A percentile compares a stretch with the other conserved stretches of the same genome.
These are phyloP conservation scores for Dryas iulia DNA, from an alignment of 1,140 invertebrate species.

Conservation along the genomic window DNA sequence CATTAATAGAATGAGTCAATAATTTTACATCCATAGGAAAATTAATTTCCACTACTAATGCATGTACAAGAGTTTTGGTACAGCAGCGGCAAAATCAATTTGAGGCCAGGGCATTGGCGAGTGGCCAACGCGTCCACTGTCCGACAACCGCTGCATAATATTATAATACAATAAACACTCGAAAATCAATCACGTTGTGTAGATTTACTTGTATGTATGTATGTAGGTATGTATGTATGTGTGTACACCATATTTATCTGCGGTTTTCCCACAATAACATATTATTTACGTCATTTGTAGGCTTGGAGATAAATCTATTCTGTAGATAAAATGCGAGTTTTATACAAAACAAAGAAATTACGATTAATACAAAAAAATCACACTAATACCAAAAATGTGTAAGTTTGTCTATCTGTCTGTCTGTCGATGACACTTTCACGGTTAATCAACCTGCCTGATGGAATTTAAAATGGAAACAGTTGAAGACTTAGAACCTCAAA, in stretches of 20 bases:
- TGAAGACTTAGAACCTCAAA: too few relatives aligned
- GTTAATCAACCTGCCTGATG: too few relatives aligned
- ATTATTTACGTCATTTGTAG: background rate
- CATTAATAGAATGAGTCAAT: slow-evolving; percentile 27
- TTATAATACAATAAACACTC: slow-evolving; percentile 61
- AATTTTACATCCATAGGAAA: slow-evolving; percentile 38
- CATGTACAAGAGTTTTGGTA: slow-evolving; percentile 61
- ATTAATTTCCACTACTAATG: slow-evolving; percentile 67
- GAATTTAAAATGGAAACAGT: too few relatives aligned
- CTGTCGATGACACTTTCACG: too few relatives aligned
- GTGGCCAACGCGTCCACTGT: slow-evolving; percentile 57
- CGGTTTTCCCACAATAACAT: slow-evolving; percentile 2
- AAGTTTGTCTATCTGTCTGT: too few relatives aligned
- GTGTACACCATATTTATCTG: background rate
- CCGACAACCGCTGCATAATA: slow-evolving; percentile 61
- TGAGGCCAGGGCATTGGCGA: slow-evolving; percentile 67
- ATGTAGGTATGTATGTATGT: background rate
- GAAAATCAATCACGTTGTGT: slow-evolving; percentile 55
- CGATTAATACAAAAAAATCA: too few relatives aligned
- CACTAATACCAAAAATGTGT: too few relatives aligned
- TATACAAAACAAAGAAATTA: too few relatives aligned
- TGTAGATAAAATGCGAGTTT: too few relatives aligned
- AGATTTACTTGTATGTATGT: slow-evolving; percentile 33
- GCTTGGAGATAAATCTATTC: background rate
- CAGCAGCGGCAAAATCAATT: slow-evolving; percentile 72